Evolutionary conservation across 2,113 vertebrate species (phyloP), one percentile per base, ranked within the genome.

Genomic region (Mohoua ochrocephala): DNA sequence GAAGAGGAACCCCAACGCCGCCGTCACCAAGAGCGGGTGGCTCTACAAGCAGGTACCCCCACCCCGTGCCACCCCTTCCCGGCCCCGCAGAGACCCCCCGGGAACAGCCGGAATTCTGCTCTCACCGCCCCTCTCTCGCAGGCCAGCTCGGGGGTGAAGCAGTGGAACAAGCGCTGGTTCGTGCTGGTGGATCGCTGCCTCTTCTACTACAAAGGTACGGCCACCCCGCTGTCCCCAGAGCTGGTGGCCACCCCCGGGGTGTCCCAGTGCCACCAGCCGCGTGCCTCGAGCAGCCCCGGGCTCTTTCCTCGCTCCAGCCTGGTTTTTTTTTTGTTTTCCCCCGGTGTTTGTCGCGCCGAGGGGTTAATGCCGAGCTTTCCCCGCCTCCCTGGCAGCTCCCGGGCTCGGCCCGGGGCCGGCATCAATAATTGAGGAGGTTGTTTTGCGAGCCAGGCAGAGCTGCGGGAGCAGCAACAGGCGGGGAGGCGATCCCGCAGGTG

Each of bases 111-210:
- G 80, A 7, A 15, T 3, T 44, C 87, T 33, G 67, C 71, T 20
- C 84, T 81, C 83, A 90, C 15, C 0, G 18, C 60, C 44, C 74
- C 83, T 96, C 87, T 69, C 63, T 63, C 63, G 1, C 96, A 99
- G 99, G 99, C 99, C 97, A 99, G 99, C 97, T 99, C 99, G 11
- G 99, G 99, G 37, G 99, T 99, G 65, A 99, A 99, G 94, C 99
- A 99, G 89, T 99, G 99, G 99, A 99, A 99, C 97, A 99, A 98
- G 95, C 98, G 99, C 85, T 99, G 99, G 99, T 99, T 99, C 4
- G 99, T 99, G 88, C 98, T 99, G 93, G 98, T 99, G 54, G 99
- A 99, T 94, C 98, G 99, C 86, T 99, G 99, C 97, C 99, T 99
- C 70, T 99, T 99, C 97, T 99, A 99, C 97, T 99, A 99, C 89